Evolutionary conservation across 2,113 vertebrate species (phyloP).

Genomic region (Glareola pratincola): DNA sequence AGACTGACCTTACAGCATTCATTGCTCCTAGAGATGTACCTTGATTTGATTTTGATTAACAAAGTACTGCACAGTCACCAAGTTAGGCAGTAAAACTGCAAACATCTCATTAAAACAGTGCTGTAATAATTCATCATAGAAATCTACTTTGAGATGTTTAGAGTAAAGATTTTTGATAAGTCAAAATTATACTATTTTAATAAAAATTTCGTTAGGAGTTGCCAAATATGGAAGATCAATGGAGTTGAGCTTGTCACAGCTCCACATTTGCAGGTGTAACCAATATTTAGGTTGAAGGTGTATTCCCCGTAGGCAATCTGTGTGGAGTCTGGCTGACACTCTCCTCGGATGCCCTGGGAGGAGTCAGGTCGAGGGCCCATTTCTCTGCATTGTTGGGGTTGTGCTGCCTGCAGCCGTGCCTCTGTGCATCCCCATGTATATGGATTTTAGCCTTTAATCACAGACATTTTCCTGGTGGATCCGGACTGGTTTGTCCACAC

Average conservation of each 20-base stretch:
- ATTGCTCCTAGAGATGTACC: background rate
- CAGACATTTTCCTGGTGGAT: fast-evolving
- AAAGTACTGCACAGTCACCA: background rate
- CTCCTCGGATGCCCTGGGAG: background rate
- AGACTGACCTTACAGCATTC: background rate
- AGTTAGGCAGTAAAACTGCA: background rate
- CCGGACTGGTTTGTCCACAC: background rate
- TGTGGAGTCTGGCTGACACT: background rate
- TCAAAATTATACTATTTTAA: background rate
- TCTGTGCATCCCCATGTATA: fast-evolving
- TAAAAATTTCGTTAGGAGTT: background rate
- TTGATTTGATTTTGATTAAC: background rate
- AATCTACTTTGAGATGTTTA: background rate
- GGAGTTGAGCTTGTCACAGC: background rate
- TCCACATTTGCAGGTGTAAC: background rate
- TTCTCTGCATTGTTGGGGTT: background rate
- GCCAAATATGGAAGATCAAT: background rate
- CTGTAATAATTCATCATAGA: background rate
- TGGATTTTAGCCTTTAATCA: background rate
- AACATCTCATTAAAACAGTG: background rate
- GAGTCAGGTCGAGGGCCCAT: background rate
- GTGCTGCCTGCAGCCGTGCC: fast-evolving
- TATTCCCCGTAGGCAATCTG: background rate
- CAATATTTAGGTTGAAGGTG: background rate
- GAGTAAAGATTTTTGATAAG: background rate